These are phyloP conservation scores for Halictus quadricinctus DNA, from an alignment of 2,888 invertebrate species.

Conservation along the genomic window DNA sequence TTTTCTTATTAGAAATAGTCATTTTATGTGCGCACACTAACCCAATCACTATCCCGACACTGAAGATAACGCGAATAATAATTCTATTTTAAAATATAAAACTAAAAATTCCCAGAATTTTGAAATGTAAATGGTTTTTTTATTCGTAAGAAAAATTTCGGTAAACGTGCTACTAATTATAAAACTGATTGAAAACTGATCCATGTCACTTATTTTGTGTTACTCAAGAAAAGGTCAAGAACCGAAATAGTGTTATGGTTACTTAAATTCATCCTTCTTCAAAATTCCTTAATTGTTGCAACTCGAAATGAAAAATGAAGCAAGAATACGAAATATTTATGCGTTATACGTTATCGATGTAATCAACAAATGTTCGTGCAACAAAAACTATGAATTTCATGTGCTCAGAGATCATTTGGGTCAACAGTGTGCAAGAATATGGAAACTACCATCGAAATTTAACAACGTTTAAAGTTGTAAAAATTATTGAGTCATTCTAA, in stretches of 20 bases:
- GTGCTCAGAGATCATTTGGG: background rate
- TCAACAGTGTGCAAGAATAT: background rate
- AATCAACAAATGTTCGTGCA: background rate
- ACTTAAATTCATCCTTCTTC: background rate
- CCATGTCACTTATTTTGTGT: background rate
- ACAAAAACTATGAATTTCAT: background rate
- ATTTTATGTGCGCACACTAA: background rate
- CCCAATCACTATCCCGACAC: constrained; percentile 7
- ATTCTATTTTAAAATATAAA: background rate
- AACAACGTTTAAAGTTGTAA: background rate
- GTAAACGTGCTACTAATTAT: background rate
- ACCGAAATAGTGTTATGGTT: background rate
- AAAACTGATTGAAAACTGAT: background rate
- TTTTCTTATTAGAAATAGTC: background rate
- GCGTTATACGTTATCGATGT: background rate
- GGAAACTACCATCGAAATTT: background rate
- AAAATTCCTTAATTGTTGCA: background rate
- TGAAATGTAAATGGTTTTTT: background rate
- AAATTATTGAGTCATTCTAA: too few species aligned
- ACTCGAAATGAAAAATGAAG: background rate
- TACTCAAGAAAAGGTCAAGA: background rate
- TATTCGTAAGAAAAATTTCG: background rate
- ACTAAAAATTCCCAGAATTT: background rate
- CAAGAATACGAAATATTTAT: background rate
- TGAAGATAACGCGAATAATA: background rate